Base-by-base conservation (phyloP, 1,140 invertebrate genomes). In the Meloidogyne exigua region DNA sequence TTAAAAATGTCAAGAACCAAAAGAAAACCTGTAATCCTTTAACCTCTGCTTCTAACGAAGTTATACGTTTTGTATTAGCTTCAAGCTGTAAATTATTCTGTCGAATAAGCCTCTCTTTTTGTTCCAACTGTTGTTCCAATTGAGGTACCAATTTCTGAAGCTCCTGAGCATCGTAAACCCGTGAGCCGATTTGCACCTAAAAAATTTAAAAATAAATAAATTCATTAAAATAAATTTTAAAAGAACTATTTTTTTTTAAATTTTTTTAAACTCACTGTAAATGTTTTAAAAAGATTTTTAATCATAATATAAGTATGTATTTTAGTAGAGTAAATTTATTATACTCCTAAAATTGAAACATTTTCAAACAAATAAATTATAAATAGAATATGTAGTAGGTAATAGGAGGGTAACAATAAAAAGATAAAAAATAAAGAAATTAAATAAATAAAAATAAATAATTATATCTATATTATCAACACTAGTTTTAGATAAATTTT, bases 131-230 rank as follows among this genome's bases (percentile, higher is more conserved):
- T 36, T 87, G 86, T 63, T 87, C 85, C 15, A 87, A 39, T 69
- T 87, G 85, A 21, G 85, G 85, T 71, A 87, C 80, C 44, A 87
- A 68, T 77, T 87, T 87, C 68, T 87, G 85, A 26, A 87, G 78
- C 64, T 87, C 85, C 23, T 81, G 72, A 25, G 84, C 83, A 69
- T 87, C 85, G 68, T 83, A 87, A 12, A 81, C 85, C 23, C 86
- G 76, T 25, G 76, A 76, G 49, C 85, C 85, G 65, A 87, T 77
- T 79, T 83, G 82, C 44, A 83, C 82, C 81, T 83, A n/a, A 44
- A 83, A 72, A 67, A n/a, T 57, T 57, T n/a, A 39, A 67, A 67
- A 25, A 67, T 32, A 64, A 64, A 28, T 65, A 13, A 66, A 21
- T 26, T 13, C 21, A 26, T 66, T 66, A 66, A 66, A 12, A 65